These are phyloP conservation scores for Rana temporaria DNA, from an alignment of 2,113 vertebrate species.

Conservation along the genomic window DNA sequence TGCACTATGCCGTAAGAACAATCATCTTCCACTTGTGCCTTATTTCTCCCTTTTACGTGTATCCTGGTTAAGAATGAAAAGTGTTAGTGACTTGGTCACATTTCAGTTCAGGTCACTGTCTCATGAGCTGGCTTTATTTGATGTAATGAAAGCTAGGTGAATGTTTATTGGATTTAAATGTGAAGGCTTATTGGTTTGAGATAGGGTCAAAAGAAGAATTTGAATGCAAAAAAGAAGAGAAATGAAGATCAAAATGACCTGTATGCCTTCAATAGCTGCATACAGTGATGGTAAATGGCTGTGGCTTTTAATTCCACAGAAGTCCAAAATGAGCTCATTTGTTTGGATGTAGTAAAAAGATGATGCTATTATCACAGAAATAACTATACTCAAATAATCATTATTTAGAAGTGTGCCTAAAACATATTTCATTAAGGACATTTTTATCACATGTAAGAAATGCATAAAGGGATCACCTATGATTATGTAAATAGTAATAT, in stretches of 20 bases:
- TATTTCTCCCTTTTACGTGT: neutral
- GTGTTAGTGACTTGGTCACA: slow-evolving; percentile 41
- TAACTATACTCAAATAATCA: neutral
- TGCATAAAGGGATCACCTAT: no score
- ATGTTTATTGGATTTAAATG: slow-evolving; percentile 57
- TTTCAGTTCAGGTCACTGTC: slow-evolving; percentile 19
- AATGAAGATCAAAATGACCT: slow-evolving; percentile 7
- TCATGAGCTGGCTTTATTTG: slow-evolving; percentile 23
- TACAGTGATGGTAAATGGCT: slow-evolving; percentile 34
- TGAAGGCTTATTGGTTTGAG: slow-evolving; percentile 50
- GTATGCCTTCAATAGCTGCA: neutral
- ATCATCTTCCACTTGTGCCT: slow-evolving; percentile 47
- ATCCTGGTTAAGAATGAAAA: slow-evolving; percentile 38
- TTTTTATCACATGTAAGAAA: no score
- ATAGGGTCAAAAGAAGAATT: slow-evolving; percentile 40
- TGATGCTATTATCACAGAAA: neutral
- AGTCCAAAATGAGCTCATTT: neutral
- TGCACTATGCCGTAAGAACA: slow-evolving; percentile 52
- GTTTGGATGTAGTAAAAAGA: neutral
- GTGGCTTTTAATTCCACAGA: slow-evolving; percentile 40
- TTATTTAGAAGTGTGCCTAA: no score
- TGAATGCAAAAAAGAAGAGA: slow-evolving; percentile 31
- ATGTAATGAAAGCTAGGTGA: slow-evolving; percentile 51
- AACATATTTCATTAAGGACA: no score
- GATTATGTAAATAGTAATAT: no score